These are phyloP conservation scores for Hetaerina americana DNA, from an alignment of 1,140 invertebrate genomes.

Conservation along the genomic window DNA sequence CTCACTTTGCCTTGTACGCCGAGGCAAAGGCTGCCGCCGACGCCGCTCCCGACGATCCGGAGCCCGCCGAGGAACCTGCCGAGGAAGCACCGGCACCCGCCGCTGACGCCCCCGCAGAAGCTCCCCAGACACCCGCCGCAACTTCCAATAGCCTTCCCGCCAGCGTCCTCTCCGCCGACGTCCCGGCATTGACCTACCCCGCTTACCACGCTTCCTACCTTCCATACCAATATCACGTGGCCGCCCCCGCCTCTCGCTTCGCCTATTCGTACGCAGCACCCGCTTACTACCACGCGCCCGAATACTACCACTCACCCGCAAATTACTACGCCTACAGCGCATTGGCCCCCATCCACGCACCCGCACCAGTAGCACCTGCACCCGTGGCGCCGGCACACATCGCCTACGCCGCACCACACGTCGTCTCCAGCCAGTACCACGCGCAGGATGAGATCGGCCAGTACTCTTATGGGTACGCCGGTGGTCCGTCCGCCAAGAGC, in stretches of 20 bases:
- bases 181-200: background rate
- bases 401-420: conserved; percentile 23
- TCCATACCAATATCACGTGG: background rate
- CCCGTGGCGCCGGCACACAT: conserved; percentile 23
- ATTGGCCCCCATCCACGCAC: conserved; percentile 8
- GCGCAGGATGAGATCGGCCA: conserved; percentile 21
- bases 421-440: conserved; percentile 25
- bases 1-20: conserved; percentile 20
- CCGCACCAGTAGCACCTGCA: conserved; percentile 17
- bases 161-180: background rate
- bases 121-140: background rate
- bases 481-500: conserved; percentile 20
- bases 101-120: conserved; percentile 4
- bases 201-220: conserved; percentile 5
- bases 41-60: background rate
- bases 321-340: conserved; percentile 16
- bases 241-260: background rate
- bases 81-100: conserved; percentile 2
- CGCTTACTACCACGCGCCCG: conserved; percentile 10
- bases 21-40: conserved; percentile 12
- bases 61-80: background rate
- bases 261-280: background rate
- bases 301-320: conserved; percentile 20
- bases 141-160: background rate
- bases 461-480: conserved; percentile 25